Base-by-base conservation (phyloP, 2,113 vertebrate species). In the Indicator maculatus region DNA sequence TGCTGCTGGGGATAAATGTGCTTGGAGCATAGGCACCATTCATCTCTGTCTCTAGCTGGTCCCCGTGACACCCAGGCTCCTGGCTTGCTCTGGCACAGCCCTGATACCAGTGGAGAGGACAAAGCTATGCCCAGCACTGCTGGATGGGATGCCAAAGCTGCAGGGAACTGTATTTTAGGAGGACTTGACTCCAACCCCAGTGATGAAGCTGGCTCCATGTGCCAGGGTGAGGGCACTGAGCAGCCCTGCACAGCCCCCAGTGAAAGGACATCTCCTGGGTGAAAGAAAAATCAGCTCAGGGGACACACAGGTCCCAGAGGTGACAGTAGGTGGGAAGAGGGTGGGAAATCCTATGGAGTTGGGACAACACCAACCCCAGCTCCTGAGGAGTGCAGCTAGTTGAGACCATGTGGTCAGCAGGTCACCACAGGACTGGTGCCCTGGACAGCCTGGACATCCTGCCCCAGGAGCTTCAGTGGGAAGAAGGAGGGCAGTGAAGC, bases 231-330 rank as follows among this genome's bases (percentile, higher is more conserved):
- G 52, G 50, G 21, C 59, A 44, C 23, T 4, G 4, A 93, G 67
- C 63, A 79, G 16, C 17, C 41, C 23, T 31, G 20, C 26, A 26
- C 31, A 61, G 60, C 17, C 31, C 38, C n/a, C 45, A 39, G 67
- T 1, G 4, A 3, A 13, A 36, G 67, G 12, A 6, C 44, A 58
- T 39, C 55, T 17, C 81, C 60, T 8, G 15, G 0, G 0, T 6
- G 67, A 56, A 36, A 1, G 0, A 12, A 26, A 14, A 13, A 2
- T 15, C 71, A 58, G 47, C 39, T 78, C 67, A 61, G 21, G 45
- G 8, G 18, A 3, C 12, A 33, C 0, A 0, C 0, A 6, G 16
- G 36, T 38, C 36, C 33, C 20, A 12, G 50, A 39, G 56, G 30
- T 33, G 52, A 31, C 2, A 0, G 55, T 0, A 2, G 33, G 16